Percentiles rank a stretch among this genome's conserved stretches.
Evolutionary conservation across 2,113 vertebrate genomes (phyloP).

Genomic region (Glareola pratincola): DNA sequence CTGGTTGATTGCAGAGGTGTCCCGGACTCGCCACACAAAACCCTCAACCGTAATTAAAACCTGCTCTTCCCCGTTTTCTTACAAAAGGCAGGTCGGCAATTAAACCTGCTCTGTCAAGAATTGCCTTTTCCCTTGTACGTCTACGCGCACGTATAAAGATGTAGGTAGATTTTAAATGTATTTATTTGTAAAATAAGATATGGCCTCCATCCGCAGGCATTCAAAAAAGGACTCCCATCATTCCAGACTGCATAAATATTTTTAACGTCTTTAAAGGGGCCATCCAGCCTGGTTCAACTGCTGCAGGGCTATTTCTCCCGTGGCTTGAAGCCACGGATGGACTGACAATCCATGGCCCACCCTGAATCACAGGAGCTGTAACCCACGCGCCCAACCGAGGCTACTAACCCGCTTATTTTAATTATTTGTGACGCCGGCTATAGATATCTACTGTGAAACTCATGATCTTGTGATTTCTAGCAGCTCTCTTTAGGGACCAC

Average conservation of each 20-base stretch:
- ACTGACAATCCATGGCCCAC: neutral
- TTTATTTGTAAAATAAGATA: neutral
- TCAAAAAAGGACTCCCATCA: neutral
- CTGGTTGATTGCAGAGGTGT: slow-evolving; percentile 19
- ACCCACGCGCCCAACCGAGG: neutral
- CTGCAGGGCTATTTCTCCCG: neutral
- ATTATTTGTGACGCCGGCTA: slow-evolving; percentile 15
- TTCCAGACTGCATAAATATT: neutral
- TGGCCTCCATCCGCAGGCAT: neutral
- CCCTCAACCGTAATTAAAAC: neutral
- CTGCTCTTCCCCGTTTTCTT: neutral
- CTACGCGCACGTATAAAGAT: accelerated
- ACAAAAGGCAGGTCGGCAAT: neutral
- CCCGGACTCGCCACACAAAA: neutral
- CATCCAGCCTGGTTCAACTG: neutral
- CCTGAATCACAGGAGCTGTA: neutral
- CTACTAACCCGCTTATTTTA: neutral
- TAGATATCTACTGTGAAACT: neutral
- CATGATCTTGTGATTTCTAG: neutral
- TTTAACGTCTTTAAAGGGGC: neutral
- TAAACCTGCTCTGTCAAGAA: neutral
- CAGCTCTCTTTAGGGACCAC: neutral
- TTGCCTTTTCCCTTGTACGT: neutral
- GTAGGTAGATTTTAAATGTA: neutral
- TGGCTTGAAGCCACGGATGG: neutral